Evolutionary conservation across 2,888 invertebrate genomes (phyloP), one percentile per base, ranked within the genome.

Genomic region (Drosophila longiperda): DNA sequence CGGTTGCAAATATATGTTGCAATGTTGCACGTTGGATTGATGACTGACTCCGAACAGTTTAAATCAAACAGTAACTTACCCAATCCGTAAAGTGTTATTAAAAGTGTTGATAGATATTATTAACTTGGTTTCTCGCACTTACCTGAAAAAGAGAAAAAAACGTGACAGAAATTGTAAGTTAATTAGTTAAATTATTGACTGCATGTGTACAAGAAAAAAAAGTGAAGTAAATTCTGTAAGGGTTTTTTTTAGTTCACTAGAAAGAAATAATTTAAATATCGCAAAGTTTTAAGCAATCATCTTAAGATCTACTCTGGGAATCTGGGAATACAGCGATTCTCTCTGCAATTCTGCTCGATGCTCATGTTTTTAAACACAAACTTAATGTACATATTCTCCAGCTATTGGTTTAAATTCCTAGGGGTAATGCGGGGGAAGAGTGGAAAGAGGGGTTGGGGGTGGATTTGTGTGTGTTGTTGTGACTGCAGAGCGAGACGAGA

Each of bases 81-180:
- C 57, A 7, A 5, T 49, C 32, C 7, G 57, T 32, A 48, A 66
- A 52, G 73, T 64, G 60, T 50, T 15, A 61, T 71, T 80, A 75
- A 67, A 79, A 66, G 67, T 48, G 67, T 68, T 52, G 32, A 12
- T 45, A 15, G 20, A 23, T 38, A 34, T 40, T 58, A 45, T 45
- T 45, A n/a, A 17, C 34, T n/a, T 34, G 63, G 53, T 67, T 66
- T 69, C 36, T 60, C 29, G 5, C 63, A 87, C 84, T 83, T 82
- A 85, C 84, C 78, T 83, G 70, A 7, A 84, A 87, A 23, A 65
- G 69, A 55, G 15, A 55, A 29, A 49, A 65, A 34, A 48, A 49
- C 15, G 64, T 5, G 53, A 15, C 58, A 75, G 50, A 66, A 60
- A 50, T 58, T 54, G 12, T 52, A 49, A 48, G 40, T n/a, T 23